phyloP scores from a whole-genome alignment of 2,113 vertebrate genomes.

The Crotalus horridus region DNA sequence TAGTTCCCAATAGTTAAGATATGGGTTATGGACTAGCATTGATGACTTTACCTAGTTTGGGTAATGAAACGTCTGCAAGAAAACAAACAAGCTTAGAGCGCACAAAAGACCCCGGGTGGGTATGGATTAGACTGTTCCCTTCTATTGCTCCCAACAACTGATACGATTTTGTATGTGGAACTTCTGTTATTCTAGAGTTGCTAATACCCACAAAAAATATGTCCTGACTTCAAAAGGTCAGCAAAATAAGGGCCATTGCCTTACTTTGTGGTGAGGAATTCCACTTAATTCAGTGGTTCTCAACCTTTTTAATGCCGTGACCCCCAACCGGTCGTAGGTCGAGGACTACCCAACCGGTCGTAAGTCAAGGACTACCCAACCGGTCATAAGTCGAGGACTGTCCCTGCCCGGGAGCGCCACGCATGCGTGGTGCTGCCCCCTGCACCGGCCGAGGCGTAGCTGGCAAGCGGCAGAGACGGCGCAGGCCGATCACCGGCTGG shows the following conservation, averaged over 20 bases:
- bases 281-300: background rate
- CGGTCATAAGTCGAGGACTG: too few species aligned
- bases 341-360: too few species aligned
- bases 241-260: background rate
- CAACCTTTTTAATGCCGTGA: too few species aligned
- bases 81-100: background rate
- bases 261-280: background rate
- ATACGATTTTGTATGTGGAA: background rate
- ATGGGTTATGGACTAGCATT: background rate
- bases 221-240: background rate
- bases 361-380: too few species aligned
- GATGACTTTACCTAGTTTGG: background rate
- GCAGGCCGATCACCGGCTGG: too few species aligned
- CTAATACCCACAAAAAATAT: background rate
- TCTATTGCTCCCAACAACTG: background rate
- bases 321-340: too few species aligned
- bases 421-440: too few species aligned
- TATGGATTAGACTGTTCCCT: background rate
- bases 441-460: too few species aligned
- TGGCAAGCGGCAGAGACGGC: too few species aligned
- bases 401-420: too few species aligned
- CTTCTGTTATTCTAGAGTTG: background rate
- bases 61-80: background rate
- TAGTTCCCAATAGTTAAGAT: background rate
- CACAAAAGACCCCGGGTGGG: background rate